Base-by-base conservation (phyloP, 1,140 invertebrate species). In the Parapsyche elsis region DNA sequence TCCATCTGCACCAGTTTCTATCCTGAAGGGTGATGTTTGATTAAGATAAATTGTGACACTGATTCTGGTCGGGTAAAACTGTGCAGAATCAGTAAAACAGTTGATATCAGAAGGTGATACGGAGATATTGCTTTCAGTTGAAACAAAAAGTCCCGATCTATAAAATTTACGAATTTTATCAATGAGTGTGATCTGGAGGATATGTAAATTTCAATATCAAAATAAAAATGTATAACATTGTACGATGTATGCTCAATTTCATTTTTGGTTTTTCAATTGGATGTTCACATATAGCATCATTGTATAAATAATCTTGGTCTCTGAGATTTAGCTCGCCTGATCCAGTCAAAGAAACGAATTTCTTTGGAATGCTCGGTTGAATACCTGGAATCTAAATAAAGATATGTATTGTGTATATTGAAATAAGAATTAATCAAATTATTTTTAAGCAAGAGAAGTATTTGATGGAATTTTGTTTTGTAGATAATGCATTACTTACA, bases 11-110 rank as follows among this genome's bases (percentile, higher is more conserved):
- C 81, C 83, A 4, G 86, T 84, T 0, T 87, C 78, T 2, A 53
- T n/a, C 1, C 16, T 53, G 16, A 53, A 53, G 12, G 2, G 12
- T 53, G 16, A 53, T 53, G 10, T 2, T 53, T 53, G 1, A 4
- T 53, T 53, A 1, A 38, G 7, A 38, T 38, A 4, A n/a, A 5
- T 85, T n/a, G 16, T 84, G n/a, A 85, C 80, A 21, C 84, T 84
- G 0, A 87, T 85, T 79, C 81, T 74, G 0, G 82, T 84, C 0
- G 88, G 87, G 76, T 85, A 86, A 46, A 84, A 85, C 14, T 70
- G 83, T 19, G 80, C 79, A 10, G 87, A 86, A 77, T 89, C 88
- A 0, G 87, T 87, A 78, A 86, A 88, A 82, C 88, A 89, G 21
- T 80, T 79, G 7, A 88, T 84, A 30, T 86, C 81, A 12, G 57